A percentile compares a stretch with the other conserved stretches of the same genome.
Evolutionary conservation across 1,140 invertebrate genomes (phyloP).

Genomic region (Brachionus calyciflorus): DNA sequence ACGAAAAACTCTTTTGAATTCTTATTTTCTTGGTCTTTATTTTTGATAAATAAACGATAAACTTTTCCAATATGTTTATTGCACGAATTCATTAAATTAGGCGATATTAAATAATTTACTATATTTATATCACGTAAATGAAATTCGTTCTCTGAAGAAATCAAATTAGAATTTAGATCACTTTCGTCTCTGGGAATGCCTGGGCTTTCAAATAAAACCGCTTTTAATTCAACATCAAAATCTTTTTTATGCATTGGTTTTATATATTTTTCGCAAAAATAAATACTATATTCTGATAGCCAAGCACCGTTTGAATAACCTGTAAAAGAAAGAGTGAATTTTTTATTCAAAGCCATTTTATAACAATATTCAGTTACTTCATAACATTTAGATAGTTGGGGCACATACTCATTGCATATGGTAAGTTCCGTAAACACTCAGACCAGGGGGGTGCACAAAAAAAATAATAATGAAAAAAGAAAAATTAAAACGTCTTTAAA

Average conservation of each 20-base stretch:
- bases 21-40: background rate
- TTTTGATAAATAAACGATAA: background rate
- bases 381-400: constrained; percentile 2
- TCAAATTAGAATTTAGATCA: background rate
- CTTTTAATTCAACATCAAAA: background rate
- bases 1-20: background rate
- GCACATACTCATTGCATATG: background rate
- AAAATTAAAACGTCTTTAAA: too few relatives aligned
- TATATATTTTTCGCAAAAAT: constrained; percentile 18
- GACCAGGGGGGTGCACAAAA: too few relatives aligned
- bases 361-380: background rate
- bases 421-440: too few relatives aligned
- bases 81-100: background rate
- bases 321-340: background rate
- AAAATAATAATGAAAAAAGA: too few relatives aligned
- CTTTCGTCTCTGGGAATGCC: background rate
- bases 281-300: constrained; percentile 1
- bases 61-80: background rate
- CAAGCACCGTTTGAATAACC: too few relatives aligned
- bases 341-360: background rate
- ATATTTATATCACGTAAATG: background rate
- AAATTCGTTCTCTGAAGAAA: background rate
- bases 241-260: background rate
- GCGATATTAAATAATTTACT: background rate
- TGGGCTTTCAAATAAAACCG: constrained; percentile 7